Evolutionary conservation across 1,140 invertebrate genomes (phyloP), one percentile per base, ranked within the genome.

Genomic region (Parapsyche elsis): DNA sequence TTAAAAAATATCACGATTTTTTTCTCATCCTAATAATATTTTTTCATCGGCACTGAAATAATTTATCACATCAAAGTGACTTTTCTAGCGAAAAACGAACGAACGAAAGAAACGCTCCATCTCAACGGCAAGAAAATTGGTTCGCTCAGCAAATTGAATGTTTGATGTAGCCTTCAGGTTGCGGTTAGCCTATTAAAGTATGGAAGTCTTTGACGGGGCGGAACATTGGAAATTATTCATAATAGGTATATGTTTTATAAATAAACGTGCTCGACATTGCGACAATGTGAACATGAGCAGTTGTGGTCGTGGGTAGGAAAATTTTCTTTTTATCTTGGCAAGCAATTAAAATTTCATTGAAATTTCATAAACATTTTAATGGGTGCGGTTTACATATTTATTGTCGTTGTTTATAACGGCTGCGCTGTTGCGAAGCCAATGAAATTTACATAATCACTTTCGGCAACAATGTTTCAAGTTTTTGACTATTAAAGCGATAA

Each of bases 151-250:
- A 73, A 73, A 73, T 73, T 73, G 38, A 73, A 73, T 73, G 45
- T 73, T 73, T 73, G 71, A 73, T 73, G 71, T 73, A 73, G 71
- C 71, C 71, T 73, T 73, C 71, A 73, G 24, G 71, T 73, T 73
- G 71, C 71, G 71, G 71, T 73, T 73, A 73, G 21, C 23, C 64
- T 67, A 67, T 67, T 67, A 67, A 67, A 67, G 64, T 26, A 67
- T 67, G 64, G 16, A 10, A 67, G 64, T 19, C 24, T 67, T 67
- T 67, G 64, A 67, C 64, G 14, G 26, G 21, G 23, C 24, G 24
- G 5, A 26, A 67, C 24, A 67, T 67, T 12, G 23, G 12, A 67
- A 67, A 0, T 67, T 26, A 14, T 67, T 67, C 26, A 67, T 67
- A 26, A 67, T 24, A 67, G 26, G 26, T 67, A 67, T 9, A 38